These are phyloP conservation scores for Neostethus bicornis DNA, from an alignment of 2,797 vertebrate species.

Conservation along the genomic window DNA sequence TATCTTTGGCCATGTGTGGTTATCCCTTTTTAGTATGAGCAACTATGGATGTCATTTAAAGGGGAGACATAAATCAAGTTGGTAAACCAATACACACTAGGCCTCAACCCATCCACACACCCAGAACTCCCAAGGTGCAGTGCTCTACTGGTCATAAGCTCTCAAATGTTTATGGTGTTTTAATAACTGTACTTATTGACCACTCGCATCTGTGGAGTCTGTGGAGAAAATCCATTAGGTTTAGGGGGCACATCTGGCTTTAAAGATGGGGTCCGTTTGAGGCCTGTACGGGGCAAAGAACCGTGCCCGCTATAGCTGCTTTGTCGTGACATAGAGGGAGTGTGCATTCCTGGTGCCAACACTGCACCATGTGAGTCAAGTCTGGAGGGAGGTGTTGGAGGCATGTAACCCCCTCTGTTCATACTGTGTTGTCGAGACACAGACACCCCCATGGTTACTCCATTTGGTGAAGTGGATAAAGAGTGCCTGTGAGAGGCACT, in stretches of 20 bases:
- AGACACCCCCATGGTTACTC: conserved; percentile 91
- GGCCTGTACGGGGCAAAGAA: conserved; percentile 92
- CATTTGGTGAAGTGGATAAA: conserved; percentile 93
- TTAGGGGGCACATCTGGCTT: conserved; percentile 98
- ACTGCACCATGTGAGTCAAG: conserved; percentile 93
- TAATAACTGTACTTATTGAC: conserved; percentile 98
- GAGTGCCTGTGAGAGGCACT: conserved; percentile 96
- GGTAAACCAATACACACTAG: conserved; percentile 71
- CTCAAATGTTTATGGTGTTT: conserved; percentile 62
- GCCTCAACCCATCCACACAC: conserved; percentile 56
- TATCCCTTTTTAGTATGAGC: conserved; percentile 69
- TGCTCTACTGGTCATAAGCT: conserved; percentile 66
- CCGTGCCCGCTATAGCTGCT: conserved; percentile 94
- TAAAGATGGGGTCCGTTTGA: conserved; percentile 96
- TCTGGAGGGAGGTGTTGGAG: conserved; percentile 89
- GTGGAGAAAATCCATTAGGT: conserved; percentile 92
- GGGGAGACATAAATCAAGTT: conserved; percentile 66
- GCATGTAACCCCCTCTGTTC: conserved; percentile 91
- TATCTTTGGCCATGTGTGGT: conserved; percentile 91
- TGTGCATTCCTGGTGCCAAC: conserved; percentile 87
- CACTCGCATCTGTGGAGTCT: conserved; percentile 92
- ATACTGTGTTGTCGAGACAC: conserved; percentile 94
- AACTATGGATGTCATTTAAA: conserved; percentile 82
- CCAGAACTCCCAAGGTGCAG: conserved; percentile 52
- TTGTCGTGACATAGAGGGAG: conserved; percentile 90